phyloP scores from a whole-genome alignment of 2,888 invertebrate genomes.

The Agrilus cyanescens region DNA sequence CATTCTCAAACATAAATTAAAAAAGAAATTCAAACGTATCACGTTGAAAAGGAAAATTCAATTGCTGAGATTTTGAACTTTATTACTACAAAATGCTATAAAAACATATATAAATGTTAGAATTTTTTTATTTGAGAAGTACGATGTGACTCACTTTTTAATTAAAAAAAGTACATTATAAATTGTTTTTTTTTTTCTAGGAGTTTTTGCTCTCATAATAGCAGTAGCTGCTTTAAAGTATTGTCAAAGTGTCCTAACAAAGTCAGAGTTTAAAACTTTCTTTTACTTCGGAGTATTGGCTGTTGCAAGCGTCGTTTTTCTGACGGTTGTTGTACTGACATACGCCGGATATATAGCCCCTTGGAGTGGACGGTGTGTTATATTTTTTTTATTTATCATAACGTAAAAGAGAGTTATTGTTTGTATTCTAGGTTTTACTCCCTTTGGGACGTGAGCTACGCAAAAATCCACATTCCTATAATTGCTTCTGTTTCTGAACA shows the following conservation, averaged over 20 bases:
- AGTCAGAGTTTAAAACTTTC: constrained; percentile 80
- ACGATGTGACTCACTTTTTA: no score
- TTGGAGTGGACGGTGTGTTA: constrained; percentile 68
- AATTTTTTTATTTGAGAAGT: background rate
- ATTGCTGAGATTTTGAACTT: no score
- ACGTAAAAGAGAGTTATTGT: background rate
- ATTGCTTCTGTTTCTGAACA: constrained; percentile 99
- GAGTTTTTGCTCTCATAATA: constrained; percentile 89
- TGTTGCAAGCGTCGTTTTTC: constrained; percentile 69
- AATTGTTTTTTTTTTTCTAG: constrained; percentile 37
- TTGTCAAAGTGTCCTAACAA: constrained; percentile 74
- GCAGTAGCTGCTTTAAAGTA: constrained; percentile 80
- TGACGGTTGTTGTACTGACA: constrained; percentile 78
- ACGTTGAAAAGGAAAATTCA: no score
- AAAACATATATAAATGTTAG: no score
- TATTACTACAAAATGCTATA: no score
- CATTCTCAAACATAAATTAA: no score
- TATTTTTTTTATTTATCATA: background rate
- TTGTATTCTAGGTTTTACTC: constrained; percentile 71
- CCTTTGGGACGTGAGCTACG: constrained; percentile 98
- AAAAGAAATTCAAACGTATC: no score
- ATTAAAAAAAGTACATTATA: background rate
- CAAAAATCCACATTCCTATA: constrained; percentile 98
- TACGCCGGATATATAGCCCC: constrained; percentile 93
- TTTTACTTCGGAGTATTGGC: constrained; percentile 65